Conservation (phyloP, 2,113 vertebrate genomes). For the Ivindomyrus marchei region DNA sequence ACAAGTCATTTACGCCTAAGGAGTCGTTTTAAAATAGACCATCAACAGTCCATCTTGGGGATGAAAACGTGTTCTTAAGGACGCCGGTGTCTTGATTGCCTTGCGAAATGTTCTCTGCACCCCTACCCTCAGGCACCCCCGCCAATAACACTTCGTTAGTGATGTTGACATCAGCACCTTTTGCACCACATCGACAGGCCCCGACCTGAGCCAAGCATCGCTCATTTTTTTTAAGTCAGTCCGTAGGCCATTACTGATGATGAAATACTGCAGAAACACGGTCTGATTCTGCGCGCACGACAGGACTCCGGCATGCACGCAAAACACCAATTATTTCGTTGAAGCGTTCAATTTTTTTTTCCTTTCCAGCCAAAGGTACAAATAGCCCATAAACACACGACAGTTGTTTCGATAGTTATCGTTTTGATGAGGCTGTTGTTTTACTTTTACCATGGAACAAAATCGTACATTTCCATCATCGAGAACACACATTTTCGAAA, state of each 20-base stretch:
- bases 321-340: neutral
- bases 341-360: neutral
- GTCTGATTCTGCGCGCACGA: neutral
- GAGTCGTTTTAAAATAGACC: neutral
- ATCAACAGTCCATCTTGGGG: neutral
- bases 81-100: neutral
- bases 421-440: neutral
- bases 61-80: neutral
- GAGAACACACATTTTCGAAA: neutral
- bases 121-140: neutral
- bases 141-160: neutral
- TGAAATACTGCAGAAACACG: constrained; percentile 44
- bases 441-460: neutral
- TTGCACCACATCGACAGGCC: constrained; percentile 36
- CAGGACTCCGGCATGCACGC: neutral
- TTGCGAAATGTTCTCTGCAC: neutral
- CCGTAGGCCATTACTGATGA: constrained; percentile 46
- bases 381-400: neutral
- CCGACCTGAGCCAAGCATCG: constrained; percentile 42
- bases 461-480: neutral
- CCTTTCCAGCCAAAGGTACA: neutral
- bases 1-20: neutral
- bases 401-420: neutral
- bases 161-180: constrained; percentile 38
- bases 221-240: constrained; percentile 41